Percentiles rank a stretch among this genome's conserved stretches.
Conservation (phyloP, 2,888 invertebrate genomes). For the Homarus gammarus region DNA sequence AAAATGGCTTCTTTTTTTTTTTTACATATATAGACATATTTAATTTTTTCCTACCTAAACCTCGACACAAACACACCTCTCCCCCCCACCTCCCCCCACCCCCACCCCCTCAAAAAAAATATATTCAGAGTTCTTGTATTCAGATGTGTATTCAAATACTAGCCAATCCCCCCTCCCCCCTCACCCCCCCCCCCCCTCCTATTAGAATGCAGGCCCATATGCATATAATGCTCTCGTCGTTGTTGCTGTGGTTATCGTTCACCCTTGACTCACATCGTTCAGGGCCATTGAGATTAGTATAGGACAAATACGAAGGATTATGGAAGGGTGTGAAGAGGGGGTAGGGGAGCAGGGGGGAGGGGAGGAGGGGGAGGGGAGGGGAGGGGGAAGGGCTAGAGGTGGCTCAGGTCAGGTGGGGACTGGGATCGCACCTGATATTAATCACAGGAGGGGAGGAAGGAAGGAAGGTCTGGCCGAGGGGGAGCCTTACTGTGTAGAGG, state of each 20-base stretch:
- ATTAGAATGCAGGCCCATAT: conserved; percentile 58
- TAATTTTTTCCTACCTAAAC: too few relatives aligned
- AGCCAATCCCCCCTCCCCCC: too few relatives aligned
- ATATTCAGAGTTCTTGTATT: conserved; percentile 53
- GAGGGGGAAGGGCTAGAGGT: too few relatives aligned
- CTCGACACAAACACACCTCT: too few relatives aligned
- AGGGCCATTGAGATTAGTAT: background rate
- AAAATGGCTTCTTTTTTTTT: background rate
- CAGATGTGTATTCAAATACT: conserved; percentile 52
- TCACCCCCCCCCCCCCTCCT: too few relatives aligned
- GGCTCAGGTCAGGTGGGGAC: conserved; percentile 24
- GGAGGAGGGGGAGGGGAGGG: background rate
- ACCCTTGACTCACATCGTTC: background rate
- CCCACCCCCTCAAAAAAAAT: conserved; percentile 5
- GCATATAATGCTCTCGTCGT: conserved; percentile 43
- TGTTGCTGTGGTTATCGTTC: conserved; percentile 23
- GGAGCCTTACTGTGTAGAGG: too few relatives aligned
- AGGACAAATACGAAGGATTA: background rate
- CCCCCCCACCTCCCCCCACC: too few relatives aligned
- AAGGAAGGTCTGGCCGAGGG: background rate
- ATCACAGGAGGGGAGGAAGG: conserved; percentile 13
- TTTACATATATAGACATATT: background rate
- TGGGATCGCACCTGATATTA: conserved; percentile 34
- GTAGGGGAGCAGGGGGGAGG: too few relatives aligned
- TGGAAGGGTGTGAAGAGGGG: background rate